Evolutionary conservation across 2,888 invertebrate genomes (phyloP), one percentile per base, ranked within the genome.

Genomic region (Homarus gammarus): DNA sequence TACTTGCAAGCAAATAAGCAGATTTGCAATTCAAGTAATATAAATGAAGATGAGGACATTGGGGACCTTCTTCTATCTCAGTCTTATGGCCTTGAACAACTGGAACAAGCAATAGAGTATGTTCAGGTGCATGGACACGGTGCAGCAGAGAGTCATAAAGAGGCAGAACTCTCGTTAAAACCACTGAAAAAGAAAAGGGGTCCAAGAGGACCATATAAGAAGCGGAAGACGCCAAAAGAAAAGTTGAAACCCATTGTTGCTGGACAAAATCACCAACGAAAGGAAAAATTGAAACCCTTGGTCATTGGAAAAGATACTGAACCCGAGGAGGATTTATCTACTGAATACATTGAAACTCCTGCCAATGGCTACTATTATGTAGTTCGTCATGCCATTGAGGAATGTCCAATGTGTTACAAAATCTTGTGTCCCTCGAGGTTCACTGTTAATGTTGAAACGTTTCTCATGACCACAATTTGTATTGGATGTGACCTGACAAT

Each of bases 351-450:
- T 8, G 44, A 82, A 64, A 82, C 82, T 38, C 82, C 82, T 40
- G 10, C 31, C 2, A 68, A 68, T 68, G 82, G 82, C 12, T 68
- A 64, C 40, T 82, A 82, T 36, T 68, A 68, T 27, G 68, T 82
- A 5, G 82, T 82, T 12, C 38, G 44, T 5, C 68, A 68, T 27
- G 64, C 82, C 12, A 40, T 82, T 27, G 44, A 61, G 44, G 82
- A 82, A 38, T 82, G 82, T 31, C 82, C 82, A 22, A 82, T 64
- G 33, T 82, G 82, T 68, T 82, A 82, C 22, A 64, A 44, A 15
- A 18, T 36, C 18, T 15, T 82, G 15, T 64, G 68, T 27, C 82
- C 64, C 40, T 44, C 68, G 8, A 36, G 36, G 27, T 82, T 40
- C 31, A 68, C 82, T 68, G 68, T 82, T 22, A 82, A 82, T 44